Conservation (phyloP, 2,888 invertebrate species). For the Parapristionchus giblindavisi region DNA sequence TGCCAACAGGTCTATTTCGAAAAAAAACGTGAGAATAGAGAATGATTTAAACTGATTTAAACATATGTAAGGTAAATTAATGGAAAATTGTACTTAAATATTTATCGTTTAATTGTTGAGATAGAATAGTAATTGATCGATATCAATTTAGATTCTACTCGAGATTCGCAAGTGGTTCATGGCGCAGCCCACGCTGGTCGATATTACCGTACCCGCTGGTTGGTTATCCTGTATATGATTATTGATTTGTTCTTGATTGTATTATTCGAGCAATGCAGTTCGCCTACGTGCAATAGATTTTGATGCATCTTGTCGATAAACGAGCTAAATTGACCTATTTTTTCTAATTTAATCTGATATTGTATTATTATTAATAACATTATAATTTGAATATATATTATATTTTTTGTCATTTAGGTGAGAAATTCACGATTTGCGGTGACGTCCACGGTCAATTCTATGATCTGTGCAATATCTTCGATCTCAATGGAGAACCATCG, state of each 20-base stretch:
- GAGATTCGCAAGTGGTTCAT: constrained; percentile 81
- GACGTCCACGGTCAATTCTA: constrained; percentile 99
- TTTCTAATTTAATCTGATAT: no score
- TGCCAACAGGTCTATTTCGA: no score
- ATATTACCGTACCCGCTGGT: constrained; percentile 80
- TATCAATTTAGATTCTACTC: constrained; percentile 82
- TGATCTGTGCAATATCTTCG: constrained; percentile 95
- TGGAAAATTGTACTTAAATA: background rate
- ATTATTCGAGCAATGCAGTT: background rate
- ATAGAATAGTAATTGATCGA: background rate
- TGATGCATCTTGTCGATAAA: background rate
- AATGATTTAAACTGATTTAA: no score
- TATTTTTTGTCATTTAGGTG: no score
- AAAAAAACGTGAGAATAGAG: no score
- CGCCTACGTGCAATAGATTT: background rate
- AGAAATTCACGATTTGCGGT: constrained; percentile 96
- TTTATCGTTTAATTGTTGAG: background rate
- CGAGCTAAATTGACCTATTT: no score
- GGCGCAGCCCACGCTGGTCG: constrained; percentile 85
- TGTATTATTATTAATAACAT: background rate
- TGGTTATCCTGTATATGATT: constrained; percentile 37
- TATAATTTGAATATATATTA: background rate
- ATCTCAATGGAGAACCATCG: constrained; percentile 94
- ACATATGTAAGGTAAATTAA: no score
- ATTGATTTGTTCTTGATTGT: background rate